phyloP scores from a whole-genome alignment of 2,113 vertebrate genomes.

The Aythya baeri region DNA sequence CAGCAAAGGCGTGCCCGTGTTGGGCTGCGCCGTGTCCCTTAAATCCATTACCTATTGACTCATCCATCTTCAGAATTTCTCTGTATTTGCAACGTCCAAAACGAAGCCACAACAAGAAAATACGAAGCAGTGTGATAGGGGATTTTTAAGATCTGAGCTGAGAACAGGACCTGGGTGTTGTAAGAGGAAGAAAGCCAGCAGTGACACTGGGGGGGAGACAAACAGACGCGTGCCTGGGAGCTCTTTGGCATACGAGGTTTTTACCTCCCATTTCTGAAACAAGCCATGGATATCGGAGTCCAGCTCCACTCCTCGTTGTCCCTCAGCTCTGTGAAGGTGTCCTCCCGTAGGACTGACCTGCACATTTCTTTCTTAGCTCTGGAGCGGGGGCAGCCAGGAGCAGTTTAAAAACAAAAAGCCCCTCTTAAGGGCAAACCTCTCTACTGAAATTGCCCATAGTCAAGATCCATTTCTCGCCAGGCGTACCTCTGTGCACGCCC shows the following conservation, averaged over 20 bases:
- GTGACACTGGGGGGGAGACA: background rate
- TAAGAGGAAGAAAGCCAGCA: background rate
- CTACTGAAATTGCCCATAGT: background rate
- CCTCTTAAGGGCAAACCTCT: background rate
- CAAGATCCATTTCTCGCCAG: background rate
- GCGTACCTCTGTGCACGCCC: background rate
- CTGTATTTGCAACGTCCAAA: background rate
- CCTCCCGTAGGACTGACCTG: background rate
- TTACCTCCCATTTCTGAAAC: background rate
- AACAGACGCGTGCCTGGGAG: no score
- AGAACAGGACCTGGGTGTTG: background rate
- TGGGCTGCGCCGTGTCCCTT: background rate
- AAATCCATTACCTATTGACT: background rate
- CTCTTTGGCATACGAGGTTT: accelerated
- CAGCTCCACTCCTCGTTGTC: background rate
- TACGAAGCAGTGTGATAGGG: accelerated
- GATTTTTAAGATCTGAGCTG: background rate
- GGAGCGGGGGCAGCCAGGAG: background rate
- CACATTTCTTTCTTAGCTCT: background rate
- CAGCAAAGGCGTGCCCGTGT: accelerated
- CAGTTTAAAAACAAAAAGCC: background rate
- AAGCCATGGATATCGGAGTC: background rate
- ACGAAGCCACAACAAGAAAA: background rate
- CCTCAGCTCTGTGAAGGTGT: background rate
- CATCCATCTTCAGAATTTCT: background rate